phyloP scores from a whole-genome alignment of 1,140 invertebrate genomes.

The Apolygus lucorum region DNA sequence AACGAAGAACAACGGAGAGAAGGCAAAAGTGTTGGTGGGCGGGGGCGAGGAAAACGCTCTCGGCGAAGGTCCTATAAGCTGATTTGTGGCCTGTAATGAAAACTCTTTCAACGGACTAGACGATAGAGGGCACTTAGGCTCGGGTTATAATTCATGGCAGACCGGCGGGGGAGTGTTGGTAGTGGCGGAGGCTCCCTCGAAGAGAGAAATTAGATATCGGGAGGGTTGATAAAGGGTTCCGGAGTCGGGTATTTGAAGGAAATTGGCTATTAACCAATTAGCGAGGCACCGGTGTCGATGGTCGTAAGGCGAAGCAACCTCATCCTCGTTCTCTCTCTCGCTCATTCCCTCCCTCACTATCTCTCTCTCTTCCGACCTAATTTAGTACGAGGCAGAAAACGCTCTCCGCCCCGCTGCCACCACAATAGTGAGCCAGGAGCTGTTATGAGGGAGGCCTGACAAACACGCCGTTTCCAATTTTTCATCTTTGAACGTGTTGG shows the following conservation, averaged over 20 bases:
- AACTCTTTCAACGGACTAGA: background rate
- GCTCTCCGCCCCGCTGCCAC: too few species aligned
- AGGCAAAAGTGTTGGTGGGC: background rate
- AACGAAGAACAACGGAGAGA: background rate
- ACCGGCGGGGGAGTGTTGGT: background rate
- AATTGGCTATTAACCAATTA: slow-evolving; percentile 17
- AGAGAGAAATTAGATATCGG: slow-evolving; percentile 14
- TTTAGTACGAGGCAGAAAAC: too few species aligned
- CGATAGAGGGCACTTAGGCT: background rate
- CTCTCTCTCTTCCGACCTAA: too few species aligned
- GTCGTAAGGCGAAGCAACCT: background rate
- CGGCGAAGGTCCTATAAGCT: background rate
- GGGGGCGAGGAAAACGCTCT: background rate
- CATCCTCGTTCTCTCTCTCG: too few species aligned
- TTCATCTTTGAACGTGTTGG: too few species aligned
- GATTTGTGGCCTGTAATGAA: background rate
- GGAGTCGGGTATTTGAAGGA: background rate
- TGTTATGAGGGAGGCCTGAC: too few species aligned
- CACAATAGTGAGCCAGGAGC: too few species aligned
- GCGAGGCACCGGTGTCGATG: background rate
- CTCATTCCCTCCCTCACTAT: background rate
- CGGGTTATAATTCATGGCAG: background rate
- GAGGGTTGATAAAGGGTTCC: background rate
- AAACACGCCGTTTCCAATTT: too few species aligned
- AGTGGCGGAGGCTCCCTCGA: too few species aligned